Base-by-base conservation (phyloP, 2,888 invertebrate genomes). In the Caenorhabditis uteleia region DNA sequence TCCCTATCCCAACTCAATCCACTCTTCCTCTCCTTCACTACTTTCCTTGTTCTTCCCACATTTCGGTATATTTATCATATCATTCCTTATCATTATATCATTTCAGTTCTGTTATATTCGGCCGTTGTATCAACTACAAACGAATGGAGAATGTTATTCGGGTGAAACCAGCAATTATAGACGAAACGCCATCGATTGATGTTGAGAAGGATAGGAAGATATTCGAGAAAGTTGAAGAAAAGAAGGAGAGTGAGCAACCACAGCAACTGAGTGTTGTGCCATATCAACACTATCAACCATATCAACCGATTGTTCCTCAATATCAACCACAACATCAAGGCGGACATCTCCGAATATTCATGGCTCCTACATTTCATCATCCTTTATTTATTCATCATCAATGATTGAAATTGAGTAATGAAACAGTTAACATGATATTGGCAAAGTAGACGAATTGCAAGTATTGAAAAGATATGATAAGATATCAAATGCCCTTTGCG, bases 11-110 rank as follows among this genome's bases (percentile, higher is more conserved):
- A 57, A 42, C 33, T 64, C 20, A 58, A 54, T 29, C 45, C 64
- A 16, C 44, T 64, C 20, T 20, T 64, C 26, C 46, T 64, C 3
- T 64, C 64, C 1, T 3, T 58, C 34, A 39, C 51, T 8, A 45
- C 58, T 7, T 64, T 64, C 21, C 26, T 64, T 21, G 26, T 64
- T n/a, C 42, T 64, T 12, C 64, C 64, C 20, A 58, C 58, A 6
- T 64, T 58, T 31, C 31, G 64, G 64, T 64, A n/a, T 16, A 16
- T 34, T 34, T n/a, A n/a, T n/a, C n/a, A n/a, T n/a, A n/a, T n/a
- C n/a, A n/a, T n/a, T n/a, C n/a, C n/a, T n/a, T n/a, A n/a, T n/a
- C n/a, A 4, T 18, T 36, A 6, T 7, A 18, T 36, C 5, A 16
- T 43, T 27, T 27, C 42, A 43, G 42, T n/a, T 26, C 42, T 14